Evolutionary conservation across 92 coral and sea anemone species (phyloP), one percentile per base, ranked within the genome.

Genomic region (Heteractis magnifica): DNA sequence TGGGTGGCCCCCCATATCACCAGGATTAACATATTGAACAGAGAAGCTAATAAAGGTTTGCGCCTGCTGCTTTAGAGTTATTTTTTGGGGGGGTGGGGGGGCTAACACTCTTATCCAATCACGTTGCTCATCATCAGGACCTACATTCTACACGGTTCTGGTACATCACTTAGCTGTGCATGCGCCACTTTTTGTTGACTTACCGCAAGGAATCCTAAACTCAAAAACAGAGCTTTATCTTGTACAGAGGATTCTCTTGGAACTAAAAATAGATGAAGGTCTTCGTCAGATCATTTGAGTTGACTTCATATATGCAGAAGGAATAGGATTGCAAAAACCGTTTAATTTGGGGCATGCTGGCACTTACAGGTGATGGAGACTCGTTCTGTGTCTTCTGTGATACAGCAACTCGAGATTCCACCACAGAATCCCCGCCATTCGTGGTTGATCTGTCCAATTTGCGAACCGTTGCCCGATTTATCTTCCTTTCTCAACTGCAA

Each of bases 381-480:
- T 73, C 65, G 82, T 73, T 95, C 98, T 4, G 88, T 82, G 11
- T 88, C 97, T 6, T 79, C 89, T 5, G 98, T 90, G n/a, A 95
- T 75, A 78, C 95, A 95, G 74, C 97, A 92, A 87, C 98, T 94
- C 70, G 87, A 88, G 12, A 86, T 14, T 16, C 98, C 98, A 7
- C 98, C 98, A 51, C 94, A 92, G 10, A 88, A 86, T 0, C 98
- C 98, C 70, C 98, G 71, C 98, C 98, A 95, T 48, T 74, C 84
- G 75, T 95, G 98, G 82, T 80, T 86, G 44, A 95, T 86, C 56
- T 81, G 85, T 51, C 94, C 98, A 49, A 95, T 89, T 60, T 71
- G 72, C n/a, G 21, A 34, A 8, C 52, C 3, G 6, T 71, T 85
- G 0, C 51, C 71, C 0, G 34, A 21, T 5, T 65, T 49, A 2